A percentile compares a stretch with the other conserved stretches of the same genome.
Evolutionary conservation across 2,888 invertebrate genomes (phyloP).

Genomic region (Cryptocephalus primarius): DNA sequence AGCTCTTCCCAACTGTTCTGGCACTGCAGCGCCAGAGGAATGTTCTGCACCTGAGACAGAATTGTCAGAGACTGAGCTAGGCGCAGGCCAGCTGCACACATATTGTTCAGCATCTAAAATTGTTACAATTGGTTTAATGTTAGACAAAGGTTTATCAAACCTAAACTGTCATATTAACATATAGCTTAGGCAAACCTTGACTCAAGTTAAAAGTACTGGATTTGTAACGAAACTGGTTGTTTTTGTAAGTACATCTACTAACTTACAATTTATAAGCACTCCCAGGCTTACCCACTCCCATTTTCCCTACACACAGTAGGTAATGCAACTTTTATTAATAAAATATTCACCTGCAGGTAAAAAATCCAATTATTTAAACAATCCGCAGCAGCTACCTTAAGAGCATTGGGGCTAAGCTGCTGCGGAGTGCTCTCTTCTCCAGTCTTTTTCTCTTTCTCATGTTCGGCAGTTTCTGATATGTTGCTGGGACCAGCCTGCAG

Average conservation of each 20-base stretch:
- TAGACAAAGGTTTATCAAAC: too few relatives aligned
- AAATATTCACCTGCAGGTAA: constrained; percentile 32
- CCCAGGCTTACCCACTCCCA: too few relatives aligned
- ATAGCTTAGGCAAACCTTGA: too few relatives aligned
- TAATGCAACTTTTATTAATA: too few relatives aligned
- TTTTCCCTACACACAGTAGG: too few relatives aligned
- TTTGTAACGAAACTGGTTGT: too few relatives aligned
- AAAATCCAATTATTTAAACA: constrained; percentile 37
- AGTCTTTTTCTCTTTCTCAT: constrained; percentile 13
- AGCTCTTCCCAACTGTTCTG: constrained; percentile 54
- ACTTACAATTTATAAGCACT: too few relatives aligned
- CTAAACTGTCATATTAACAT: too few relatives aligned
- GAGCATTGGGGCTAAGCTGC: constrained; percentile 34
- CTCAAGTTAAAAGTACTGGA: too few relatives aligned
- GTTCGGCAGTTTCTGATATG: constrained; percentile 14
- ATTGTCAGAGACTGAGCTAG: constrained; percentile 48
- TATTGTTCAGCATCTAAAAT: constrained; percentile 50
- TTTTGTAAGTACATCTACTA: too few relatives aligned
- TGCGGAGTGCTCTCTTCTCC: constrained; percentile 25
- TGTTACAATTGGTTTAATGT: too few relatives aligned
- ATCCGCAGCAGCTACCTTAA: constrained; percentile 37
- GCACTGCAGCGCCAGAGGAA: constrained; percentile 37
- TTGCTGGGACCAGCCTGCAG: constrained; percentile 11
- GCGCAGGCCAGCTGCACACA: constrained; percentile 52
- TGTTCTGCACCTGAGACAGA: constrained; percentile 43